Evolutionary conservation across 1,140 invertebrate species (phyloP).

Genomic region (Lasaia peninsularis): DNA sequence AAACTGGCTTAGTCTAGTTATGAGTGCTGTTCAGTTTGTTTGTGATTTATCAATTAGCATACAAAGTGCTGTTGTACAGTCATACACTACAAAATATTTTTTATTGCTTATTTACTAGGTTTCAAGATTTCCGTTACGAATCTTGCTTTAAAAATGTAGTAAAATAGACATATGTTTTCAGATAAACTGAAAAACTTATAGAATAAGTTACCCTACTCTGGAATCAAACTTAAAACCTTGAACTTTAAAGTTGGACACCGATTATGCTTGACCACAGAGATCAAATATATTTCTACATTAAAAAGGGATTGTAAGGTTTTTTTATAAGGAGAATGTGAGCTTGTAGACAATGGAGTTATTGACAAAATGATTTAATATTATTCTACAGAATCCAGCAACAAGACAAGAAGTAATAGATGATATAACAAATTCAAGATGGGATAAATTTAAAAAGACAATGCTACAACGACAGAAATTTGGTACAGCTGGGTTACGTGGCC

Average conservation of each 20-base stretch:
- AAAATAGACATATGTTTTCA: too few relatives aligned
- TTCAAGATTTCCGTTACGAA: too few relatives aligned
- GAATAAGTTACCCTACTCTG: too few relatives aligned
- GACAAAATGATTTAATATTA: not conserved
- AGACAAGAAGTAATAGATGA: conserved; percentile 53
- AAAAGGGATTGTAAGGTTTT: not conserved
- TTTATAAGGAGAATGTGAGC: not conserved
- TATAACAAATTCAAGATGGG: conserved; percentile 47
- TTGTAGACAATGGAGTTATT: not conserved
- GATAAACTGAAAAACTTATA: too few relatives aligned
- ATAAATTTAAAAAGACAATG: conserved; percentile 73
- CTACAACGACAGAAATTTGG: conserved; percentile 88
- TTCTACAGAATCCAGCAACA: conserved; percentile 49
- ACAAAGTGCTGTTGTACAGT: too few relatives aligned
- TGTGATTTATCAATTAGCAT: not conserved
- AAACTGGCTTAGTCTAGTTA: not conserved
- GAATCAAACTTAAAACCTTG: too few relatives aligned
- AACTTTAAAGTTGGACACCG: too few relatives aligned
- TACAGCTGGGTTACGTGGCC: conserved; percentile 93
- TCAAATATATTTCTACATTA: too few relatives aligned
- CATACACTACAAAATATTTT: too few relatives aligned
- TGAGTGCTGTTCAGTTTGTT: not conserved
- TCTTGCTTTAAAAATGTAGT: too few relatives aligned
- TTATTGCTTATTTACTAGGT: too few relatives aligned
- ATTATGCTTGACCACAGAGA: too few relatives aligned